Conservation (phyloP, 2,797 vertebrate species). For the Gouania willdenowi region DNA sequence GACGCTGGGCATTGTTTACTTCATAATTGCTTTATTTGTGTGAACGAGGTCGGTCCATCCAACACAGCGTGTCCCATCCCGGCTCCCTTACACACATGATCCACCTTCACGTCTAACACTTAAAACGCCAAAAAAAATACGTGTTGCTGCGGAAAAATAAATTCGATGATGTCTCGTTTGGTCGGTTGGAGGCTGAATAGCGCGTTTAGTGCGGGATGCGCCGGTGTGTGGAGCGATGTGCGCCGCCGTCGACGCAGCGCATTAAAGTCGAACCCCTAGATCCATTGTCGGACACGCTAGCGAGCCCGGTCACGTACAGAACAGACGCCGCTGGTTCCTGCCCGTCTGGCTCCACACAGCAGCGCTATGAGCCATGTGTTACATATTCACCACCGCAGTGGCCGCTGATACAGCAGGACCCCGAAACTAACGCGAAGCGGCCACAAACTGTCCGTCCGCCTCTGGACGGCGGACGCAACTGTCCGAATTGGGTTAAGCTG, state of each 20-base stretch:
- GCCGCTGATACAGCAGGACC: slow-evolving; percentile 11
- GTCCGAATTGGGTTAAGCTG: slow-evolving; percentile 69
- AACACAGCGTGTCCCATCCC: neutral
- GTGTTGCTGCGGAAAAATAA: neutral
- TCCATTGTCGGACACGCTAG: slow-evolving; percentile 64
- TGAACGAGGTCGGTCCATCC: neutral
- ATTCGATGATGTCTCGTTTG: neutral
- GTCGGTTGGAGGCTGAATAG: too few relatives aligned
- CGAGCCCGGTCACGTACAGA: slow-evolving; percentile 62
- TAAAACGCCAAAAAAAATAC: slow-evolving; percentile 21
- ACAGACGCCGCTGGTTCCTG: slow-evolving; percentile 13
- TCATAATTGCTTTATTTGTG: slow-evolving; percentile 7
- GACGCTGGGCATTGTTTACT: slow-evolving; percentile 52
- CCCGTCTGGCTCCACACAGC: slow-evolving; percentile 31
- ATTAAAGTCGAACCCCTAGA: slow-evolving; percentile 56
- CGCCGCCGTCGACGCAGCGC: slow-evolving; percentile 50
- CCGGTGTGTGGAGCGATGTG: slow-evolving; percentile 7
- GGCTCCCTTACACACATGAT: neutral
- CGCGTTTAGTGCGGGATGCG: neutral
- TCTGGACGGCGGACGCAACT: slow-evolving; percentile 51
- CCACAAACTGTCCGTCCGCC: slow-evolving; percentile 47
- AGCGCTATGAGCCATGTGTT: neutral
- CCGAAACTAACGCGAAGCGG: slow-evolving; percentile 42
- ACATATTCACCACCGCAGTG: slow-evolving; percentile 14
- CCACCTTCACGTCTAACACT: slow-evolving; percentile 19